Percentiles rank a stretch among this genome's conserved stretches.
Evolutionary conservation across 2,797 vertebrate species (phyloP).

Genomic region (Galagoides demidoff): DNA sequence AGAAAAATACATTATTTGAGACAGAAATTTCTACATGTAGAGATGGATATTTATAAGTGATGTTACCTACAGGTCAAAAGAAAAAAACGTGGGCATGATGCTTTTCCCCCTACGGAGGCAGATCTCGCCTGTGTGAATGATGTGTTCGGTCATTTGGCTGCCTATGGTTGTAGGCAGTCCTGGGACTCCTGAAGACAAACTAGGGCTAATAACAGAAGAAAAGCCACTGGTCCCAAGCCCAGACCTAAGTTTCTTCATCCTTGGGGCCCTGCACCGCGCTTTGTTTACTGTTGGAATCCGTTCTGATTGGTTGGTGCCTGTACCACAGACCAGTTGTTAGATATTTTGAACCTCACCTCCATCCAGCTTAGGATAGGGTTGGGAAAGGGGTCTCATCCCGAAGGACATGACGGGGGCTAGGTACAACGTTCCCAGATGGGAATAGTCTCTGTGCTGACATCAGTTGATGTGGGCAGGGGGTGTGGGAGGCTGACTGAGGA

Average conservation of each 20-base stretch:
- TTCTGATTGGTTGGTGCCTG: not conserved
- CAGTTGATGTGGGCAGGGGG: not conserved
- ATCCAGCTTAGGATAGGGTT: not conserved
- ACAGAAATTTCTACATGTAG: not conserved
- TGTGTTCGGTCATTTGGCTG: not conserved
- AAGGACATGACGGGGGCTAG: not conserved
- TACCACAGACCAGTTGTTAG: not conserved
- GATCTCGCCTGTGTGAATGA: not conserved
- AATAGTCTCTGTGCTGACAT: not conserved
- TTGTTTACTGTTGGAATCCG: not conserved
- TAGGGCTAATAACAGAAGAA: not conserved
- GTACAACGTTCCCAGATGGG: not conserved
- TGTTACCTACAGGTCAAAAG: not conserved
- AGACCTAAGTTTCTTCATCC: not conserved
- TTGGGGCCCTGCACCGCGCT: not conserved
- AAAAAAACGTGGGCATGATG: not conserved
- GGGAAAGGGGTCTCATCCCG: not conserved
- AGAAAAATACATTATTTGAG: not conserved
- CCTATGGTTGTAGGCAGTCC: not conserved
- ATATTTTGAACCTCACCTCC: constrained; percentile 58
- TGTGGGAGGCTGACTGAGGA: not conserved
- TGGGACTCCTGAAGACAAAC: not conserved
- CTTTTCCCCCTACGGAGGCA: not conserved
- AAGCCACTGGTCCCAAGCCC: not conserved
- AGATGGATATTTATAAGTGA: not conserved